phyloP scores from a whole-genome alignment of 2,888 invertebrate genomes.

The Ornithoptera priamus region DNA sequence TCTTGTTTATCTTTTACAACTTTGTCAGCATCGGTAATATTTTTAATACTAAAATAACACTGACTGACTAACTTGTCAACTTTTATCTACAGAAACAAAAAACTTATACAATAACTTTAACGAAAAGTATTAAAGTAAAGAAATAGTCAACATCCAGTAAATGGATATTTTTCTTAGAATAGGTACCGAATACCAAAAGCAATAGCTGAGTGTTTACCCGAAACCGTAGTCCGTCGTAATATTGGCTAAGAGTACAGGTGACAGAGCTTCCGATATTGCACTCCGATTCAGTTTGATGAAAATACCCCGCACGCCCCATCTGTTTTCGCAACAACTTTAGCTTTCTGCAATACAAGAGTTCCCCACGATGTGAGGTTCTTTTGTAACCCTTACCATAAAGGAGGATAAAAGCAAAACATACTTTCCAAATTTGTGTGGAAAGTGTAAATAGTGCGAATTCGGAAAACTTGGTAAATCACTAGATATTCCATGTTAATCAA shows the following conservation, averaged over 20 bases:
- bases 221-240: slow-evolving; percentile 8
- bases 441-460: neutral
- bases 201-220: slow-evolving; percentile 17
- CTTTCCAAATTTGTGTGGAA: neutral
- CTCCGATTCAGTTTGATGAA: slow-evolving; percentile 22
- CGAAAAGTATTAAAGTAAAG: too few species aligned
- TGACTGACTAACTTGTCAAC: too few species aligned
- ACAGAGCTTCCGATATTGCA: slow-evolving; percentile 25
- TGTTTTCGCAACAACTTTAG: slow-evolving; percentile 17
- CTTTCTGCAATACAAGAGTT: slow-evolving; percentile 14
- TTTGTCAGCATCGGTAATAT: too few species aligned
- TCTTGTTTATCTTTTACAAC: too few species aligned
- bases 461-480: neutral
- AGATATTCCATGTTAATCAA: neutral
- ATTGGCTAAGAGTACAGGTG: slow-evolving; percentile 27
- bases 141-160: neutral
- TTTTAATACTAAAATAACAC: too few species aligned
- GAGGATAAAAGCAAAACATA: neutral
- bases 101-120: too few species aligned
- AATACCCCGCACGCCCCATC: slow-evolving; percentile 15
- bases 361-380: slow-evolving; percentile 2
- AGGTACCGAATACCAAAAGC: slow-evolving; percentile 7
- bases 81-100: too few species aligned
- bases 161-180: neutral
- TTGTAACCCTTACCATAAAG: neutral